Conservation (phyloP, 2,113 vertebrate species). For the Electrona antarctica region DNA sequence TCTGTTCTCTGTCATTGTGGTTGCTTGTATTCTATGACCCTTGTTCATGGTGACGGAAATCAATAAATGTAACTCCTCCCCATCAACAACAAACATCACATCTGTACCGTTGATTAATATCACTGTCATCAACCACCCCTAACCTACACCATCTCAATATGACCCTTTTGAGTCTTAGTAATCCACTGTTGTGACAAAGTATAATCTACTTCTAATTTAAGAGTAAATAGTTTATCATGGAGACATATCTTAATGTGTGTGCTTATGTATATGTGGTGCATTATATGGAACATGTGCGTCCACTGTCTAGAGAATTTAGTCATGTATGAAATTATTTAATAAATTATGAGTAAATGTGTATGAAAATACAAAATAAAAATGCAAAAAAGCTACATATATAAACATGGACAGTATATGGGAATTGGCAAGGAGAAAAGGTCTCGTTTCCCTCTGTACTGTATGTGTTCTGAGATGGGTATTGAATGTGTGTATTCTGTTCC, state of each 20-base stretch:
- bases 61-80: slow-evolving; percentile 13
- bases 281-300: slow-evolving; percentile 70
- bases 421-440: slow-evolving; percentile 24
- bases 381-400: slow-evolving; percentile 32
- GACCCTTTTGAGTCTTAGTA: slow-evolving; percentile 43
- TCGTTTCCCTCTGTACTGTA: slow-evolving; percentile 4
- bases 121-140: slow-evolving; percentile 3
- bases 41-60: slow-evolving; percentile 26
- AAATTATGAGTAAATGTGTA: slow-evolving; percentile 69
- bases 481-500: slow-evolving; percentile 30
- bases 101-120: slow-evolving; percentile 27
- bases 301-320: slow-evolving; percentile 72
- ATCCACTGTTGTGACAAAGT: slow-evolving; percentile 26
- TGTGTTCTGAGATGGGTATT: slow-evolving; percentile 21
- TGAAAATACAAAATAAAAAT: slow-evolving; percentile 44
- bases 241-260: slow-evolving; percentile 64
- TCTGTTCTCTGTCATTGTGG: slow-evolving; percentile 39
- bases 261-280: slow-evolving; percentile 73
- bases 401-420: slow-evolving; percentile 33
- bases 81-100: slow-evolving; percentile 15
- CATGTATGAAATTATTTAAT: slow-evolving; percentile 62
- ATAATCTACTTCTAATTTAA: slow-evolving; percentile 57
- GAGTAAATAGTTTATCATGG: slow-evolving; percentile 61
- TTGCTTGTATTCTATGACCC: slow-evolving; percentile 51
- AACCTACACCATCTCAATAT: neutral